Evolutionary conservation across 2,888 invertebrate genomes (phyloP), one percentile per base, ranked within the genome.

Genomic region (Stenodera caucasica): DNA sequence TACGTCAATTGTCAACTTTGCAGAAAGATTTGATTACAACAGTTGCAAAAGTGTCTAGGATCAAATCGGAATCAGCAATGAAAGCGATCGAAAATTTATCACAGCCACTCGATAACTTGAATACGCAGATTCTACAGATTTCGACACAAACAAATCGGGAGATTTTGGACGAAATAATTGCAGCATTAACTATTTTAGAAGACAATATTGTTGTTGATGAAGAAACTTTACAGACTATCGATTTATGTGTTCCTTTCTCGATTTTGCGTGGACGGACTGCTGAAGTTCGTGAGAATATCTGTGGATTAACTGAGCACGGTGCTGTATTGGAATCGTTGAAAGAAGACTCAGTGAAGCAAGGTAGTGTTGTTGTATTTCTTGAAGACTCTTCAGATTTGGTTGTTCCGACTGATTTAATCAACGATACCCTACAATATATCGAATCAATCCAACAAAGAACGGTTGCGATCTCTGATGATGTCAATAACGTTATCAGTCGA

Each of bases 71-170:
- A 68, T 60, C 72, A 3, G 72, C 75, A 23, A 68, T 85, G 5
- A 78, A 79, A 6, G 77, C 84, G 7, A 71, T 85, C 12, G 83
- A 84, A 63, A 82, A 80, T 66, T 70, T 85, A 0, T 81, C 82
- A 32, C 81, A 82, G 45, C 84, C 85, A 0, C 75, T 85, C 8
- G 84, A 84, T 67, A 70, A 77, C 49, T 61, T 81, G 14, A 80
- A 79, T 61, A 77, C 72, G 63, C 72, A 77, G 60, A 64, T 80
- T 6, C 70, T 75, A 51, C 76, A 78, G 51, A 67, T 78, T n/a
- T 69, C 70, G 4, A 63, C 70, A 1, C 65, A 71, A 9, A 66
- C 69, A 12, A 69, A 72, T 11, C 62, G 60, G 18, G 75, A 75
- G 49, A 65, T 76, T 37, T 61, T 81, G 26, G 78, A 78, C 57